These are phyloP conservation scores for Schizaphis graminum DNA, from an alignment of 2,888 invertebrate species.

Conservation along the genomic window DNA sequence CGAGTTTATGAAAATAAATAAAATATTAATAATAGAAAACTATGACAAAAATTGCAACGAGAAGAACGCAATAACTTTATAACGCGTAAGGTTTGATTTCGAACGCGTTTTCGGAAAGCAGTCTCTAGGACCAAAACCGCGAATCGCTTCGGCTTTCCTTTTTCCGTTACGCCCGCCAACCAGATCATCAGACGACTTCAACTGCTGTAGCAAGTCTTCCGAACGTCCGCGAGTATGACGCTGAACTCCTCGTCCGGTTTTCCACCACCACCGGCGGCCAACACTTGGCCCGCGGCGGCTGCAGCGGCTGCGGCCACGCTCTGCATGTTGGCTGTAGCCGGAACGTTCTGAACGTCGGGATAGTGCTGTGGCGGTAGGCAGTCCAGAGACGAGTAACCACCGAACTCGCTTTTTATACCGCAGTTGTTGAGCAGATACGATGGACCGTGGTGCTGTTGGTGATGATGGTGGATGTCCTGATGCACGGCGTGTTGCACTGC, in stretches of 20 bases:
- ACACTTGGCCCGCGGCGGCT: conserved; percentile 69
- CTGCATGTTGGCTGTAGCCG: conserved; percentile 61
- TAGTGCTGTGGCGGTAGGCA: conserved; percentile 38
- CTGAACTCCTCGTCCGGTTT: conserved; percentile 89
- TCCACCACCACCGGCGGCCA: conserved; percentile 70
- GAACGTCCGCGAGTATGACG: conserved; percentile 88
- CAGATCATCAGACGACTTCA: conserved; percentile 67
- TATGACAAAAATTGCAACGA: background rate
- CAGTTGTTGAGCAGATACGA: conserved; percentile 59
- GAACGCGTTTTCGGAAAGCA: background rate
- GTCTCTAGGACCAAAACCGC: background rate
- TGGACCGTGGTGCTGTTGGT: conserved; percentile 64
- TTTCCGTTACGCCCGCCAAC: background rate
- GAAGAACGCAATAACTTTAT: background rate
- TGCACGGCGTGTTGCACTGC: conserved; percentile 47
- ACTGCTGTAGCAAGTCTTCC: conserved; percentile 89
- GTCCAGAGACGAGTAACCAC: conserved; percentile 47
- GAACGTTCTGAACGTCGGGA: conserved; percentile 59
- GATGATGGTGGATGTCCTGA: conserved; percentile 74
- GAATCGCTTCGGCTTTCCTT: background rate
- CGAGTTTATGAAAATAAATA: background rate
- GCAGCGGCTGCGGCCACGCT: conserved; percentile 70
- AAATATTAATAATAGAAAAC: background rate
- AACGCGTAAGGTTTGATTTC: conserved; percentile 12
- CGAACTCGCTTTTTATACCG: conserved; percentile 56